These are phyloP conservation scores for Thunnus albacares DNA, from an alignment of 2,797 vertebrate genomes.

Conservation along the genomic window DNA sequence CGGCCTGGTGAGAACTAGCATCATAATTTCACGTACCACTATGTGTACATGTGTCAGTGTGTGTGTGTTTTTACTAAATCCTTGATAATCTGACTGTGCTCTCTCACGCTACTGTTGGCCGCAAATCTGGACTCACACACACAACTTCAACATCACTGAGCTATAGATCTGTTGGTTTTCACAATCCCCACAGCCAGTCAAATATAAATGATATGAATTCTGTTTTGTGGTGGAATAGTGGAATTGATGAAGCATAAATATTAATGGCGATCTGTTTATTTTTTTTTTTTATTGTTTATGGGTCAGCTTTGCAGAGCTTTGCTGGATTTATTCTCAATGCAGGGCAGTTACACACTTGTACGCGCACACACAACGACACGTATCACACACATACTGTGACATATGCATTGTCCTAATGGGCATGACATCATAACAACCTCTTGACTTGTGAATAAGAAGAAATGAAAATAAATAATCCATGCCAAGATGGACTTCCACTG, in stretches of 20 bases:
- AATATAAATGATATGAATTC: background rate
- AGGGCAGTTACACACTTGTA: background rate
- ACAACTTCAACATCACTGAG: constrained; percentile 16
- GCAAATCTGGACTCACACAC: constrained; percentile 58
- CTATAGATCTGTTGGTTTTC: constrained; percentile 17
- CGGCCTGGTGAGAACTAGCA: constrained; percentile 1
- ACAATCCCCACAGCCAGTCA: background rate
- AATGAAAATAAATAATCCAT: too few species aligned
- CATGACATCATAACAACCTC: too few species aligned
- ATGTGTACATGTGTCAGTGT: constrained; percentile 11
- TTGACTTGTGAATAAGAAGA: too few species aligned
- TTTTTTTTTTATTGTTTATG: background rate
- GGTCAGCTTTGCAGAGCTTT: background rate
- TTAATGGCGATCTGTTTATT: background rate
- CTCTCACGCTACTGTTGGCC: constrained; percentile 35
- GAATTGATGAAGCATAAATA: background rate
- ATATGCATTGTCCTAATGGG: too few species aligned
- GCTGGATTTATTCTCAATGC: background rate
- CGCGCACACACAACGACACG: background rate
- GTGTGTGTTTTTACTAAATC: constrained; percentile 42
- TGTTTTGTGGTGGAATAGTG: constrained; percentile 2
- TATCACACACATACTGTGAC: too few species aligned
- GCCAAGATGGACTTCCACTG: too few species aligned
- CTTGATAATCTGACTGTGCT: constrained; percentile 55
- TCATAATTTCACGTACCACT: constrained; percentile 13